phyloP scores from a whole-genome alignment of 1,140 invertebrate species.

The Hydropsyche tenuis region DNA sequence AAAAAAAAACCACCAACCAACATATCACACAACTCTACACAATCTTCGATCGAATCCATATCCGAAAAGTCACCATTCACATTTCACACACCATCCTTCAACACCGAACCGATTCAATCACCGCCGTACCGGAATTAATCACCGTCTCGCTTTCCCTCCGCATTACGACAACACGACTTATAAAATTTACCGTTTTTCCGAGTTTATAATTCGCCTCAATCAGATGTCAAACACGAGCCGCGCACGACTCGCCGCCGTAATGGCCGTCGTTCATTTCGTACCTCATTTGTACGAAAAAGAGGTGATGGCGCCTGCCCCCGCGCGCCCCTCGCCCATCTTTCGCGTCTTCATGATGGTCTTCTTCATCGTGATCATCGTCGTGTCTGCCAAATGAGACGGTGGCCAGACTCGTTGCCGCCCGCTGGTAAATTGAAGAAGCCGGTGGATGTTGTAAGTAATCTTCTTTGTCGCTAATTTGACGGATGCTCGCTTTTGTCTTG shows the following conservation, averaged over 20 bases:
- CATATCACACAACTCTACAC: no score
- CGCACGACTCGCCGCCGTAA: slow-evolving; percentile 2
- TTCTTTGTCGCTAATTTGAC: slow-evolving; percentile 33
- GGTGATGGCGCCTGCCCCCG: slow-evolving; percentile 22
- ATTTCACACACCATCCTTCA: no score
- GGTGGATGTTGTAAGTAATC: slow-evolving; percentile 15
- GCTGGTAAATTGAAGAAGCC: slow-evolving; percentile 9
- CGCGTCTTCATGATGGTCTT: neutral
- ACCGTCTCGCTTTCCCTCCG: neutral
- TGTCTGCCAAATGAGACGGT: slow-evolving; percentile 27
- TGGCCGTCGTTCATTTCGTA: slow-evolving; percentile 14
- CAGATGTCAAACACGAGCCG: neutral
- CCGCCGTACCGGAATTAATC: no score
- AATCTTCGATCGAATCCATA: no score
- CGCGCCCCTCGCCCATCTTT: neutral
- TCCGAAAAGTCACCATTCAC: no score
- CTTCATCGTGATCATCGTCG: no score
- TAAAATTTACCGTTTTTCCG: no score
- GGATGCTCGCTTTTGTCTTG: neutral
- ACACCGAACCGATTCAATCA: no score
- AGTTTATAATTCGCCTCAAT: no score
- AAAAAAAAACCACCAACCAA: no score
- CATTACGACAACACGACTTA: no score
- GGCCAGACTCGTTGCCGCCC: slow-evolving; percentile 30
- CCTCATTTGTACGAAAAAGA: slow-evolving; percentile 6